Base-by-base conservation (phyloP, 2,113 vertebrate genomes). In the Prionailurus bengalensis region DNA sequence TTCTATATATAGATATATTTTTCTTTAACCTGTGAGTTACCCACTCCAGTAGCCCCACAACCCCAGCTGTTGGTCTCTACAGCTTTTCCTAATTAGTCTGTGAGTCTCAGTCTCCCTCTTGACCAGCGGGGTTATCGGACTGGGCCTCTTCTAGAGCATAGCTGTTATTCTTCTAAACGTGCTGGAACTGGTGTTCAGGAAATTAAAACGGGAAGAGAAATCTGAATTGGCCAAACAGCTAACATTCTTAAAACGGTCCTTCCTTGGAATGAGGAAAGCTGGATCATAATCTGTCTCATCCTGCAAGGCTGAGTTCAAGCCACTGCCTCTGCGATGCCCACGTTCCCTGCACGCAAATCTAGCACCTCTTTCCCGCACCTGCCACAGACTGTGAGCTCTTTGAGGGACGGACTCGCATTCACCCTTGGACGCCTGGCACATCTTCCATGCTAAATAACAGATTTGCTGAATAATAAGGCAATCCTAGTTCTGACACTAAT, bases 401-500 rank as follows among this genome's bases (percentile, higher is more conserved):
- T 33, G 53, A 89, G 71, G 81, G 89, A 87, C 91, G 65, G 33
- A 29, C 53, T 31, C 45, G 29, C 12, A 6, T 63, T 66, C 42
- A 68, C 65, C 27, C 66, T 78, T 4, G 31, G 55, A 53, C 33
- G 71, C 36, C 36, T 45, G 66, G 63, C 51, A 58, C 33, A 27
- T 2, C 29, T 68, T 8, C 45, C 70, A 79, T 25, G 39, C 68
- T 55, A 65, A 70, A 39, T 61, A 83, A 96, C 29, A 11, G 36
- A 61, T 93, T 36, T 53, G 21, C 17, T 92, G 80, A 92, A 95
- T 31, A 82, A 73, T 86, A 85, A 68, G 93, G 42, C 63, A 86
- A 78, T 84, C 63, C 55, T 73, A 61, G 65, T 70, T 83, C 76
- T 86, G 79, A 96, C 65, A 80, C 81, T 76, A 97, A 81, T 91